A percentile compares a stretch with the other conserved stretches of the same genome.
These are phyloP conservation scores for Cheilinus undulatus DNA, from an alignment of 2,113 vertebrate species.

Conservation along the genomic window DNA sequence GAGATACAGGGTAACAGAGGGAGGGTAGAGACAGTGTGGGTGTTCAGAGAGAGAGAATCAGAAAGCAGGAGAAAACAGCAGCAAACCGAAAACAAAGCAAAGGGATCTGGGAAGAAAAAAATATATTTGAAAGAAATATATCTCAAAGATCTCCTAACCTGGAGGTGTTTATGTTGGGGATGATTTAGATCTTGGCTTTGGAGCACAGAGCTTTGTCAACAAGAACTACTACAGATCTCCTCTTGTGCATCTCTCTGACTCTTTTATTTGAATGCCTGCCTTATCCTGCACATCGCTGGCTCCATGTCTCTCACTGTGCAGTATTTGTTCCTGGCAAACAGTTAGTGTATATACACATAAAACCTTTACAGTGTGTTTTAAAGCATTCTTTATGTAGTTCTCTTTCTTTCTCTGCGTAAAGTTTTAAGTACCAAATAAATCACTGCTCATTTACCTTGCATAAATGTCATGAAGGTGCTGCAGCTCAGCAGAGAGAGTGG, in stretches of 20 bases:
- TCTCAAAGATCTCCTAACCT: constrained; percentile 55
- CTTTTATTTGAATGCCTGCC: constrained; percentile 5
- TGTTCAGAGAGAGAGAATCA: constrained; percentile 5
- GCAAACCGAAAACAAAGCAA: constrained; percentile 33
- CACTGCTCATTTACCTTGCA: too few species aligned
- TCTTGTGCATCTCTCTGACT: constrained; percentile 28
- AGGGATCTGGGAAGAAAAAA: constrained; percentile 27
- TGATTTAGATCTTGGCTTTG: constrained; percentile 61
- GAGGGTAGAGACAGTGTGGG: constrained; percentile 1
- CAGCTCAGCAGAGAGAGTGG: too few species aligned
- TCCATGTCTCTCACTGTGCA: not conserved
- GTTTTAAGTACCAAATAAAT: too few species aligned
- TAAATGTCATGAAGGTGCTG: too few species aligned
- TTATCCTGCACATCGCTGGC: not conserved
- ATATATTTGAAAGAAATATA: constrained; percentile 44
- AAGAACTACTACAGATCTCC: constrained; percentile 49
- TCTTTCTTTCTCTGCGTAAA: not conserved
- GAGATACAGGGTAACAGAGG: constrained; percentile 8
- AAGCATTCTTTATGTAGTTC: not conserved
- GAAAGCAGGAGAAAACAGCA: constrained; percentile 30
- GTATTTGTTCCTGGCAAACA: not conserved
- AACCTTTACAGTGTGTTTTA: not conserved
- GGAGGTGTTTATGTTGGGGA: constrained; percentile 50
- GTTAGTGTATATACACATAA: not conserved
- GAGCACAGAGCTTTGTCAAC: constrained; percentile 60